A percentile compares a stretch with the other conserved stretches of the same genome.
These are phyloP conservation scores for Danio jaintianensis DNA, from an alignment of 2,797 vertebrate species.

Conservation along the genomic window DNA sequence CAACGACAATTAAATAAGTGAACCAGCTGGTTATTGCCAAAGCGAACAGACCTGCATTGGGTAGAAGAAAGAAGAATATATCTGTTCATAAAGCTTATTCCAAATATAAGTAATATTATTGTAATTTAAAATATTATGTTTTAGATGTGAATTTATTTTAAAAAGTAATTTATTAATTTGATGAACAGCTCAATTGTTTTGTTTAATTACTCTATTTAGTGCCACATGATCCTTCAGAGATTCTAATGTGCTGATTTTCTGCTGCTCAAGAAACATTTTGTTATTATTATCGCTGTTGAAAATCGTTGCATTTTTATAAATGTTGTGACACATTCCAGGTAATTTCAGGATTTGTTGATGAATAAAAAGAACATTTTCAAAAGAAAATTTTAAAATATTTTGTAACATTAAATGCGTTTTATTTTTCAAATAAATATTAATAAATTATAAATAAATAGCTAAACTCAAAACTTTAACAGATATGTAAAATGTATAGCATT, in stretches of 20 bases:
- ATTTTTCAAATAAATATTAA: too few relatives aligned
- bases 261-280: not conserved
- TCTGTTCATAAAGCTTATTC: not conserved
- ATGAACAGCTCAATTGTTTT: not conserved
- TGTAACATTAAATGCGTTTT: not conserved
- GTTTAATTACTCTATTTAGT: not conserved
- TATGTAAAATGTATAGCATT: not conserved
- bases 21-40: constrained; percentile 74
- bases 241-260: not conserved
- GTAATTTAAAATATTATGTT: too few relatives aligned
- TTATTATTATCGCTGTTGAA: not conserved
- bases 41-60: constrained; percentile 68
- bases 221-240: not conserved
- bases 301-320: not conserved
- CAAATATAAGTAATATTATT: too few relatives aligned
- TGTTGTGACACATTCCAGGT: not conserved
- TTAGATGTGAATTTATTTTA: too few relatives aligned
- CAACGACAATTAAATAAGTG: constrained; percentile 64
- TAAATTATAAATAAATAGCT: too few relatives aligned
- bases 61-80: not conserved
- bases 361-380: not conserved
- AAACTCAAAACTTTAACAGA: not conserved
- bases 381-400: not conserved
- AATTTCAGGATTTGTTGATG: not conserved
- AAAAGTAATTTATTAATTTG: too few relatives aligned